Evolutionary conservation across 64 coral and sea anemone genomes (phyloP), one percentile per base, ranked within the genome.

Genomic region (Stichodactyla helianthus): DNA sequence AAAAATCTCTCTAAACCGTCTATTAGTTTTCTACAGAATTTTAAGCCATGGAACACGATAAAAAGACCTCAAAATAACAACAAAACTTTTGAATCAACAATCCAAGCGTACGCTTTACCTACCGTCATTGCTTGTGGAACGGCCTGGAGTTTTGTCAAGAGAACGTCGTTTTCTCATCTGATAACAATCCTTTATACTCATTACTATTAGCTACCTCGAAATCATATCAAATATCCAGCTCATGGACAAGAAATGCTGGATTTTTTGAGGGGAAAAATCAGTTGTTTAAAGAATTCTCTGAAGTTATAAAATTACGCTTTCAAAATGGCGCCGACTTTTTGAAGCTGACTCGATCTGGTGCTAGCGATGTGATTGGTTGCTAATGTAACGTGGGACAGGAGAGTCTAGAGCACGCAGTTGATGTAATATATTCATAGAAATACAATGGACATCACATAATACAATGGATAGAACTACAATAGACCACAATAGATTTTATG

Each of bases 161-260:
- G 94, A 96, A 74, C 94, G 91, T 83, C 91, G 79, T 71, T 96
- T 96, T 79, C 92, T 90, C 94, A 96, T 96, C 59, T 88, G 94
- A 84, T 93, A 93, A 79, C 87, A 87, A 50, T 96, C 94, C 12
- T 91, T 96, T 44, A 96, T 93, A 83, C 74, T 96, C 94, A 96
- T 93, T 60, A 84, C 83, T 54, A 51, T 81, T 54, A 74, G 25
- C n/a, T 1, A 74, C 8, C 10, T 2, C 12, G 23, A 23, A 74
- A 74, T 31, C 20, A 28, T 28, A 31, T 4, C 6, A 35, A 31
- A 74, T 27, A 27, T n/a, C 10, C 68, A 12, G 7, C 1, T 31
- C 27, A 26, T 10, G 11, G n/a, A 10, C 25, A 74, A 31, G 25
- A 74, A 74, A 74, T 74, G 14, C 22, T 65, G 19, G 19, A n/a